Conservation (phyloP, 92 coral and sea anemone species). For the Epizoanthus scotinus region DNA sequence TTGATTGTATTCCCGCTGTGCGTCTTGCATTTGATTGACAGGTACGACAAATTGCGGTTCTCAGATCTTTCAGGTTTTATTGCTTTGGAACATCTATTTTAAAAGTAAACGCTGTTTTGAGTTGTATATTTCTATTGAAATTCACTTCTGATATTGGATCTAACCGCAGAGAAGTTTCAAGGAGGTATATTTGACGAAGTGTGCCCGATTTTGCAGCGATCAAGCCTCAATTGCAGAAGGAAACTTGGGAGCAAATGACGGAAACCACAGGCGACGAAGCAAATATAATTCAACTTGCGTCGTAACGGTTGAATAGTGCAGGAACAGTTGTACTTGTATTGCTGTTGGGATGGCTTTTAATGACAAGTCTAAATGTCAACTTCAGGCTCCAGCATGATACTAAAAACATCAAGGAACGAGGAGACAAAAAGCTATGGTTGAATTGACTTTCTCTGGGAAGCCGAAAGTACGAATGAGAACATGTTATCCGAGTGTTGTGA, state of each 20-base stretch:
- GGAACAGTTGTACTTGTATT: constrained; percentile 5
- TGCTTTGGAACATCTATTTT: constrained; percentile 38
- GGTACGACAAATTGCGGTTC: constrained; percentile 18
- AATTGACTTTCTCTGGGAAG: constrained; percentile 55
- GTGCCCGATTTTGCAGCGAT: constrained; percentile 20
- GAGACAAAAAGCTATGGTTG: constrained; percentile 68
- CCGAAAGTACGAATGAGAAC: constrained; percentile 45
- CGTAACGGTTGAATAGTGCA: constrained; percentile 30
- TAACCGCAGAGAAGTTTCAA: constrained; percentile 25
- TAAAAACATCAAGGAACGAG: constrained; percentile 16
- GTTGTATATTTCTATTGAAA: neutral
- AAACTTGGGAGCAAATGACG: constrained; percentile 27
- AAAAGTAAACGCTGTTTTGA: neutral
- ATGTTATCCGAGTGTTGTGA: constrained; percentile 20
- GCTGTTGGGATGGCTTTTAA: constrained; percentile 19
- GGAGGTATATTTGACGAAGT: constrained; percentile 29
- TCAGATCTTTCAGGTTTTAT: constrained; percentile 25
- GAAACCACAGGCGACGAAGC: constrained; percentile 17
- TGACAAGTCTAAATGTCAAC: constrained; percentile 9
- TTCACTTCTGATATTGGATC: constrained; percentile 28
- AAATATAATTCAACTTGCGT: neutral
- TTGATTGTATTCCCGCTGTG: constrained; percentile 41
- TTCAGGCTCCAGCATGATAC: constrained; percentile 24
- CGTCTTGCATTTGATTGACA: constrained; percentile 43
- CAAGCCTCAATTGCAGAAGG: constrained; percentile 3